A percentile compares a stretch with the other conserved stretches of the same genome.
phyloP scores from a whole-genome alignment of 2,797 vertebrate species.

The Carcharodon carcharias region DNA sequence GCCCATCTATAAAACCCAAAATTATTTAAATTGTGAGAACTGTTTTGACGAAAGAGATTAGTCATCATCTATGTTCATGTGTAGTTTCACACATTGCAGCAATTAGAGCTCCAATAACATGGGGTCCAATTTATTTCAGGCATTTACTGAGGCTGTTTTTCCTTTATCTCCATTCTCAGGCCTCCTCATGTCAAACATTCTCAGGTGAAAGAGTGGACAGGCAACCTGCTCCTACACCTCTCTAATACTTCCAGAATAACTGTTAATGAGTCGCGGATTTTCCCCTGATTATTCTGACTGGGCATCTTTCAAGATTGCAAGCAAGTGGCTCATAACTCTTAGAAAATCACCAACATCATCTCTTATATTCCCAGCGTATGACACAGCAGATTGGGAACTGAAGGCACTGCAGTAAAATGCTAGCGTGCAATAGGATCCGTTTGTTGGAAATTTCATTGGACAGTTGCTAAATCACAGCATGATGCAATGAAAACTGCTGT shows the following conservation, averaged over 20 bases:
- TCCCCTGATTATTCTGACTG: not conserved
- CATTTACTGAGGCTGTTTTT: too few relatives aligned
- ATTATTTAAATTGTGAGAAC: not conserved
- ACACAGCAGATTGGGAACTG: too few relatives aligned
- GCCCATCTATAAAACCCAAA: not conserved
- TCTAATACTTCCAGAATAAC: not conserved
- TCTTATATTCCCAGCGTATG: not conserved
- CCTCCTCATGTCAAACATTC: not conserved
- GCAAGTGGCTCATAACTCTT: not conserved
- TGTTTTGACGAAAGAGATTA: not conserved
- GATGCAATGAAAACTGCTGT: too few relatives aligned
- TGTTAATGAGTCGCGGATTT: not conserved
- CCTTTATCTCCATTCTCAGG: too few relatives aligned
- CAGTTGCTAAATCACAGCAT: too few relatives aligned
- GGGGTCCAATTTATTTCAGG: too few relatives aligned
- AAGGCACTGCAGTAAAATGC: too few relatives aligned
- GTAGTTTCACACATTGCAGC: not conserved
- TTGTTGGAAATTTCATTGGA: too few relatives aligned
- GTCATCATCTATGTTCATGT: not conserved
- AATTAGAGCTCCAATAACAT: too few relatives aligned
- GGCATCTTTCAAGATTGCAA: not conserved
- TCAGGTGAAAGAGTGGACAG: not conserved
- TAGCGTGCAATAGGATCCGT: too few relatives aligned
- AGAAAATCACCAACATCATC: not conserved
- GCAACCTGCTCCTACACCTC: not conserved